Percentiles rank a stretch among this genome's conserved stretches.
Conservation (phyloP, 2,888 invertebrate species). For the Sussaba pulchella region DNA sequence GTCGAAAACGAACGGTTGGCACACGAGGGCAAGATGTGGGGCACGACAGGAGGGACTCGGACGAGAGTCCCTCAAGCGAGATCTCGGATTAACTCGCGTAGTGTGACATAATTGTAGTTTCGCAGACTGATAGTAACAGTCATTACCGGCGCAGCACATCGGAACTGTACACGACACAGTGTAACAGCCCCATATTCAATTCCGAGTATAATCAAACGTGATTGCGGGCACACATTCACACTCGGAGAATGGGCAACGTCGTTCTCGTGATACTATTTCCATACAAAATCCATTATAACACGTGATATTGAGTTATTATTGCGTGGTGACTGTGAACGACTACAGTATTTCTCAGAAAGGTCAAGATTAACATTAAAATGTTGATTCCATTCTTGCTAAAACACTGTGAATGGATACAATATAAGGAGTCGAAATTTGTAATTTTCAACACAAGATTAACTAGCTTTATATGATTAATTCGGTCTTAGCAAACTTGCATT, state of each 20-base stretch:
- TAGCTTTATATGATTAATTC: too few species aligned
- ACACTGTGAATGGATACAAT: too few species aligned
- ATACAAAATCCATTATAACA: neutral
- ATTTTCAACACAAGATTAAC: too few species aligned
- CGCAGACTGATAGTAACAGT: constrained; percentile 42
- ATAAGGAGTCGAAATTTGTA: too few species aligned
- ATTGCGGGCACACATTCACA: constrained; percentile 9
- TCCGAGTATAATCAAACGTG: constrained; percentile 40
- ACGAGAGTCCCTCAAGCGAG: neutral
- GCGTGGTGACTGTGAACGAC: too few species aligned
- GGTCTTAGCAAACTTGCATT: too few species aligned
- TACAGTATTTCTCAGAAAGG: too few species aligned
- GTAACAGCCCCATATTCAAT: constrained; percentile 28
- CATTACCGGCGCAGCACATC: constrained; percentile 48
- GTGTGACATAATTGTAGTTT: constrained; percentile 41
- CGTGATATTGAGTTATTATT: too few species aligned
- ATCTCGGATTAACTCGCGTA: constrained; percentile 33
- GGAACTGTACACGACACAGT: constrained; percentile 7
- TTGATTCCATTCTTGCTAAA: too few species aligned
- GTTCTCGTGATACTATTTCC: neutral
- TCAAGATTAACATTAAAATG: too few species aligned
- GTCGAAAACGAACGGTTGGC: neutral
- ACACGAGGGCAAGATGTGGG: neutral
- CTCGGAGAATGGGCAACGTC: constrained; percentile 23
- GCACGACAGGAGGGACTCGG: neutral